These are phyloP conservation scores for Echiichthys vipera DNA, from an alignment of 2,797 vertebrate genomes.

Conservation along the genomic window DNA sequence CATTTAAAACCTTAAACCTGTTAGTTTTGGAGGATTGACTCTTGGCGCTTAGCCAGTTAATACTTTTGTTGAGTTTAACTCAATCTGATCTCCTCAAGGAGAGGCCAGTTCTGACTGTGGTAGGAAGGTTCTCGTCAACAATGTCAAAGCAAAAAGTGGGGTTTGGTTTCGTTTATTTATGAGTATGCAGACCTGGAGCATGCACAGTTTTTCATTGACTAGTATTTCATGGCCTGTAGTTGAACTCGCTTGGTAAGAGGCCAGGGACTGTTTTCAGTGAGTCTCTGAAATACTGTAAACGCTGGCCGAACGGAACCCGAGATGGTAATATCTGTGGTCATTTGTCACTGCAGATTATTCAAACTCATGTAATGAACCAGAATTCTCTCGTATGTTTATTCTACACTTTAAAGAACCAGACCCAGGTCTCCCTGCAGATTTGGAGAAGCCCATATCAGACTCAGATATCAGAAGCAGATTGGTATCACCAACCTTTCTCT, in stretches of 20 bases:
- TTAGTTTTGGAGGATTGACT: conserved; percentile 84
- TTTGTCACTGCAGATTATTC: conserved; percentile 14
- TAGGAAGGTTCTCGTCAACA: conserved; percentile 12
- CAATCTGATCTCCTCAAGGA: conserved; percentile 59
- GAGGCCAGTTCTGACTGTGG: conserved; percentile 21
- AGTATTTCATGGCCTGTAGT: conserved; percentile 36
- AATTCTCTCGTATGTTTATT: neutral
- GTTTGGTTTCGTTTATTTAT: neutral
- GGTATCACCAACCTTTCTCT: conserved; percentile 17
- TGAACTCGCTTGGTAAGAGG: conserved; percentile 41
- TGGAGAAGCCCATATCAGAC: conserved; percentile 20
- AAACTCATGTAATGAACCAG: neutral
- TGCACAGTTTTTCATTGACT: conserved; percentile 10
- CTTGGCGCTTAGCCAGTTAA: conserved; percentile 76
- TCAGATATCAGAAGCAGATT: conserved; percentile 25
- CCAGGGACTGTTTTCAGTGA: conserved; percentile 23
- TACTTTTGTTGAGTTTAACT: conserved; percentile 75
- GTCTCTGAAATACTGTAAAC: conserved; percentile 28
- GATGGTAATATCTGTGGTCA: conserved; percentile 4
- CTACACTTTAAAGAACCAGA: conserved; percentile 24
- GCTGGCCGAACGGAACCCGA: conserved; percentile 1
- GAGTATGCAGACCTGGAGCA: neutral
- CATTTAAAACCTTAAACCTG: conserved; percentile 84
- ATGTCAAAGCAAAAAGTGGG: neutral
- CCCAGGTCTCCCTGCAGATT: conserved; percentile 2